These are phyloP conservation scores for Picathartes gymnocephalus DNA, from an alignment of 2,113 vertebrate genomes.

Conservation along the genomic window DNA sequence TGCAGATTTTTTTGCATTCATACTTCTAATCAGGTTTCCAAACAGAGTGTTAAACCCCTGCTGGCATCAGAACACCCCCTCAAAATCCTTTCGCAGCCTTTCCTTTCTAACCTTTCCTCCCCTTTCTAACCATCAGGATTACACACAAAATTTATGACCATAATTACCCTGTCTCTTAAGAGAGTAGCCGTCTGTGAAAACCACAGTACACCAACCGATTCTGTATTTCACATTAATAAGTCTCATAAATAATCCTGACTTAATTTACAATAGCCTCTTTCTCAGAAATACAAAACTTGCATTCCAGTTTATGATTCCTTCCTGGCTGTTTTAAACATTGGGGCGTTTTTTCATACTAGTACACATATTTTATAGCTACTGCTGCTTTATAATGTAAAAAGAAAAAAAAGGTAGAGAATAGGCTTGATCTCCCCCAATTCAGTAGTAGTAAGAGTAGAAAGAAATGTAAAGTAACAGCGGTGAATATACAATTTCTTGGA, in stretches of 20 bases:
- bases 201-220: not conserved
- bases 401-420: not conserved
- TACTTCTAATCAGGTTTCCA: not conserved
- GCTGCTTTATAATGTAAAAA: not conserved
- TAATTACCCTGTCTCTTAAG: slow-evolving; percentile 24
- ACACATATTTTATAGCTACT: not conserved
- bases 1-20: not conserved
- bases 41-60: not conserved
- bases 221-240: slow-evolving; percentile 37
- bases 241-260: slow-evolving; percentile 42
- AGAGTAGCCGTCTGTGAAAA: not conserved
- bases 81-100: not conserved
- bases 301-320: not conserved
- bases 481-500: not conserved
- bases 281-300: not conserved
- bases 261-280: slow-evolving; percentile 13
- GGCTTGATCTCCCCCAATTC: not conserved
- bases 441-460: not conserved
- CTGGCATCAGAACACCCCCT: not conserved
- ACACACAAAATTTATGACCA: slow-evolving; percentile 20
- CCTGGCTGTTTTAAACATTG: not conserved
- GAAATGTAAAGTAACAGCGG: not conserved
- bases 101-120: not conserved
- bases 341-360: not conserved
- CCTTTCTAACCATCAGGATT: not conserved